These are phyloP conservation scores for Hystrix brachyura DNA, from an alignment of 2,113 vertebrate genomes.

Conservation along the genomic window DNA sequence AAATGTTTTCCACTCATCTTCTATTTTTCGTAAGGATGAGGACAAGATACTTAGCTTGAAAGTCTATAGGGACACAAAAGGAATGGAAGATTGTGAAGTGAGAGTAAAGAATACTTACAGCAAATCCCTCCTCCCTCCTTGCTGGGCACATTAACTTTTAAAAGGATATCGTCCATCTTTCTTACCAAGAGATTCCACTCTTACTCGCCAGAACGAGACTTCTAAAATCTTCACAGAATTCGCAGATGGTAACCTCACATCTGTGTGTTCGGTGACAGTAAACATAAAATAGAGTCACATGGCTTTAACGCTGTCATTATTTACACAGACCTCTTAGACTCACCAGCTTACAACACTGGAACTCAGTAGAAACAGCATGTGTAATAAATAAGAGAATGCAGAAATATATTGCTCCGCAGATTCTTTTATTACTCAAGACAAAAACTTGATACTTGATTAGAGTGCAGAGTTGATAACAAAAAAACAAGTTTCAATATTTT, in stretches of 20 bases:
- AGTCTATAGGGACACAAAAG: background rate
- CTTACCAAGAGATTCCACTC: conserved; percentile 4
- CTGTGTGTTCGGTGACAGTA: conserved; percentile 51
- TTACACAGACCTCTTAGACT: conserved; percentile 45
- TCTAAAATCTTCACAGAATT: conserved; percentile 33
- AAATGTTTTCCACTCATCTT: background rate
- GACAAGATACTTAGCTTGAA: background rate
- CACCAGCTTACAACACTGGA: conserved; percentile 55
- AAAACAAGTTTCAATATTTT: conserved; percentile 82
- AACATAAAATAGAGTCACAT: conserved; percentile 39
- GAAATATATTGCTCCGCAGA: conserved; percentile 29
- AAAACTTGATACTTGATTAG: conserved; percentile 67
- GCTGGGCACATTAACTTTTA: background rate
- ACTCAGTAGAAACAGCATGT: background rate
- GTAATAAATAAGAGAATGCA: conserved; percentile 34
- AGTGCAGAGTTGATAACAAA: conserved; percentile 77
- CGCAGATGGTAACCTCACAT: conserved; percentile 68
- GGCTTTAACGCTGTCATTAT: background rate
- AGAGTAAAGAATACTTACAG: background rate
- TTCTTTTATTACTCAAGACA: conserved; percentile 36
- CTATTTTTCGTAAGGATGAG: background rate
- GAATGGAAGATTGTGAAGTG: background rate
- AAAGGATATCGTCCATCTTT: background rate
- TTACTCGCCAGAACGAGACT: background rate
- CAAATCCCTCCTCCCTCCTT: background rate